Percentiles rank a stretch among this genome's conserved stretches.
phyloP scores from a whole-genome alignment of 2,797 vertebrate genomes.

The Labeo calbasu region DNA sequence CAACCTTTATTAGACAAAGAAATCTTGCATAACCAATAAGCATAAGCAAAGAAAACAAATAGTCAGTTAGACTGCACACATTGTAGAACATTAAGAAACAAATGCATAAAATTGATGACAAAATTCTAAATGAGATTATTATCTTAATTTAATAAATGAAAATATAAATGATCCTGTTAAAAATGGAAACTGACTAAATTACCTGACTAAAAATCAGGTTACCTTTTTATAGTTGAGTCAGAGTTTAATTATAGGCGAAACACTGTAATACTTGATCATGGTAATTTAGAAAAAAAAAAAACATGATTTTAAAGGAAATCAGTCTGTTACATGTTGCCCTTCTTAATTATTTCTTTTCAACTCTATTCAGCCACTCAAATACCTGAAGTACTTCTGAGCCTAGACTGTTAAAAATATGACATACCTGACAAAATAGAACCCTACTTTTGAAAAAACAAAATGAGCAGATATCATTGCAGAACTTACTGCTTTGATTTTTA shows the following conservation, averaged over 20 bases:
- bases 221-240: not conserved
- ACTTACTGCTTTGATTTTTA: not conserved
- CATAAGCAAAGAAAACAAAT: not conserved
- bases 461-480: not conserved
- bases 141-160: not conserved
- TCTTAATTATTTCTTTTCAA: no score
- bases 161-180: not conserved
- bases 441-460: not conserved
- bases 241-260: no score
- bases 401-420: not conserved
- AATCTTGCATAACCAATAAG: not conserved
- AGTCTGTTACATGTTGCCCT: not conserved
- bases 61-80: not conserved
- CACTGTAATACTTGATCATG: no score
- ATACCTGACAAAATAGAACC: not conserved
- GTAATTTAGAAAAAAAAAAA: no score
- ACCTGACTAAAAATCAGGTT: not conserved
- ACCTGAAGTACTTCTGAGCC: not conserved
- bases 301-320: no score
- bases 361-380: no score
- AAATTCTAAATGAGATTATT: not conserved
- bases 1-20: not conserved
- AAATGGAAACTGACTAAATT: not conserved
- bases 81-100: slow-evolving; percentile 1
- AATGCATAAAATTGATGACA: not conserved